Base-by-base conservation (phyloP, 2,113 vertebrate species). In the Salvator merianae region DNA sequence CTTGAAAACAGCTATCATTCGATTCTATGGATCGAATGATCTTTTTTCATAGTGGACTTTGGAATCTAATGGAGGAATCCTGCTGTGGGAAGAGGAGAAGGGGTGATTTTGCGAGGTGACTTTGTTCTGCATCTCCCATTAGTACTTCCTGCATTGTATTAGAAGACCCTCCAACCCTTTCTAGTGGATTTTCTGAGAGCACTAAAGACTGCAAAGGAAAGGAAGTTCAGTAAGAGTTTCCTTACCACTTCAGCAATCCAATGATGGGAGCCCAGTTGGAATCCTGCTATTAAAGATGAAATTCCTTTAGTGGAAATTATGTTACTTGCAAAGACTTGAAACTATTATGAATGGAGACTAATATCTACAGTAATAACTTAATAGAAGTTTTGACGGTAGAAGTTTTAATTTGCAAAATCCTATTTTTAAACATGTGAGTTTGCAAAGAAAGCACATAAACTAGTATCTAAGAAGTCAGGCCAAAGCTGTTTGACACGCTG, bases 271-370 rank as follows among this genome's bases (percentile, higher is more conserved):
- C 65, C 12, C 12, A 32, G 30, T 68, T 13, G 30, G 13, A n/a
- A 68, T 32, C 28, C 65, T n/a, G n/a, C 8, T 53, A 1, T n/a
- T 14, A 7, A 32, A 0, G 1, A 7, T 1, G 79, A 83, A 63
- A 82, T 87, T 86, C 84, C 62, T 53, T 53, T 53, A 53, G 50
- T 87, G 32, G n/a, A 14, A 3, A 26, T 74, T 63, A 69, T 28
- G 7, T 76, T 76, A 40, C 22, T 47, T 26, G 65, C 55, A 30
- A 47, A 18, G 55, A 7, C 2, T 55, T 68, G 30, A 16, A 22
- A 50, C 26, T 53, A 53, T 53, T 2, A 53, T 53, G 50, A 38
- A 24, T 12, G 43, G 20, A 4, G 3, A 18, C 4, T 9, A 81
- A 7, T 0, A 78, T 77, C 70, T 83, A 30, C 18, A 28, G 53